These are phyloP conservation scores for Ctenoplectra terminalis DNA, from an alignment of 1,140 invertebrate species.

Conservation along the genomic window DNA sequence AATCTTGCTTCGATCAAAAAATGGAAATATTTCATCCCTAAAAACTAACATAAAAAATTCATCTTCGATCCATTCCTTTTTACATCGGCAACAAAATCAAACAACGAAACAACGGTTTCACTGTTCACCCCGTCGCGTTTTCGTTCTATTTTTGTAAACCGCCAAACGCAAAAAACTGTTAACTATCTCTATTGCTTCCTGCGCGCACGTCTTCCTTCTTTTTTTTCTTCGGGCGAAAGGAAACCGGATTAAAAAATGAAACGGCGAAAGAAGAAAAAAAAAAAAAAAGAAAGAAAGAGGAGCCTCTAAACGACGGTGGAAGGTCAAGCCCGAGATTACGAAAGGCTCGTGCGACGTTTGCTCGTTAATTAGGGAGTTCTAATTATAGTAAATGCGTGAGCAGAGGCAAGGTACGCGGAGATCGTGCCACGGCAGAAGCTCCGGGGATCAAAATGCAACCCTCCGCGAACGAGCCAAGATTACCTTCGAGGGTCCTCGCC, in stretches of 20 bases:
- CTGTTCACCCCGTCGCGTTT: background rate
- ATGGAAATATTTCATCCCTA: background rate
- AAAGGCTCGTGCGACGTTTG: conserved; percentile 67
- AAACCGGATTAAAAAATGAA: conserved; percentile 45
- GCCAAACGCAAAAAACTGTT: background rate
- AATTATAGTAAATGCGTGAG: conserved; percentile 76
- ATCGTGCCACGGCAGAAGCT: conserved; percentile 79
- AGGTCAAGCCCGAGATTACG: conserved; percentile 70
- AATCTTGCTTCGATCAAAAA: no score
- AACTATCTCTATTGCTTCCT: background rate
- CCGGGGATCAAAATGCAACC: conserved; percentile 80
- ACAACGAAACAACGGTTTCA: background rate
- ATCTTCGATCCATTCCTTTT: background rate
- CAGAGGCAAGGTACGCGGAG: conserved; percentile 63
- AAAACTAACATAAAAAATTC: background rate
- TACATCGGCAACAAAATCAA: background rate
- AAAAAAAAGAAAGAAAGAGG: background rate
- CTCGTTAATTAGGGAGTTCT: conserved; percentile 75
- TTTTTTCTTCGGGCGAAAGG: conserved; percentile 19
- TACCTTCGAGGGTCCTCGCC: conserved; percentile 77
- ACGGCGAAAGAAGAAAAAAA: background rate
- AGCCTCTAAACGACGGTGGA: conserved; percentile 61
- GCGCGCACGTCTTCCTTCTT: background rate
- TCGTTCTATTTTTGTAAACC: conserved; percentile 19
- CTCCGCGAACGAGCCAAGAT: conserved; percentile 77